phyloP scores from a whole-genome alignment of 2,797 vertebrate genomes.

The Ambastaia sidthimunki region DNA sequence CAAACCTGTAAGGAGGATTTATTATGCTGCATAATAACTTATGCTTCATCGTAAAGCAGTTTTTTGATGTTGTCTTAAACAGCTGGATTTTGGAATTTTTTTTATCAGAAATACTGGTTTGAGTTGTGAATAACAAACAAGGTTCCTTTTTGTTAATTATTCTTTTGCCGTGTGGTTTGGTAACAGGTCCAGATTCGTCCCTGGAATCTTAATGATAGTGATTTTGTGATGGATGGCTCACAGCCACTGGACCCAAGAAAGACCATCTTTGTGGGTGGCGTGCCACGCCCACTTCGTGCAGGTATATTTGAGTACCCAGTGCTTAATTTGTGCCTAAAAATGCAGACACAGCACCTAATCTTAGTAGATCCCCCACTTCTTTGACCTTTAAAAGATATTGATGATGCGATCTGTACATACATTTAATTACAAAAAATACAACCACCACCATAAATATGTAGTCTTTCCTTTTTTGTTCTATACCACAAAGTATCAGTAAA shows the following conservation, averaged over 20 bases:
- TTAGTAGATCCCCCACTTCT: no score
- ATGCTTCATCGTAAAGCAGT: no score
- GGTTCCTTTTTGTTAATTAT: not conserved
- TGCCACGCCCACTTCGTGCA: constrained; percentile 96
- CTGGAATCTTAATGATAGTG: constrained; percentile 99
- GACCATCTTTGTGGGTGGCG: constrained; percentile 98
- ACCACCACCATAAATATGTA: no score
- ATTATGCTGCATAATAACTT: not conserved
- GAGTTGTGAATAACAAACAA: not conserved
- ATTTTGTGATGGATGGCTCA: constrained; percentile 99
- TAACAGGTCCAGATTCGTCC: constrained; percentile 96
- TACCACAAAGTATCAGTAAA: not conserved
- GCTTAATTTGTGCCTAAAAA: no score
- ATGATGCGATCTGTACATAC: no score
- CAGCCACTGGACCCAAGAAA: constrained; percentile 98
- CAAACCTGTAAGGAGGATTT: constrained; percentile 88
- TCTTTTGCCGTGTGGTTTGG: not conserved
- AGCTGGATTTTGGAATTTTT: not conserved
- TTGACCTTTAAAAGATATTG: no score
- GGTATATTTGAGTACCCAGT: constrained; percentile 72
- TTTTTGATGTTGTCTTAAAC: not conserved
- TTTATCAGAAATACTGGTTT: not conserved
- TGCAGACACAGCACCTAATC: no score
- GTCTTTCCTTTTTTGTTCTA: no score
- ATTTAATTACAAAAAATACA: no score